phyloP scores from a whole-genome alignment of 2,113 vertebrate genomes.

The Tiliqua scincoides region DNA sequence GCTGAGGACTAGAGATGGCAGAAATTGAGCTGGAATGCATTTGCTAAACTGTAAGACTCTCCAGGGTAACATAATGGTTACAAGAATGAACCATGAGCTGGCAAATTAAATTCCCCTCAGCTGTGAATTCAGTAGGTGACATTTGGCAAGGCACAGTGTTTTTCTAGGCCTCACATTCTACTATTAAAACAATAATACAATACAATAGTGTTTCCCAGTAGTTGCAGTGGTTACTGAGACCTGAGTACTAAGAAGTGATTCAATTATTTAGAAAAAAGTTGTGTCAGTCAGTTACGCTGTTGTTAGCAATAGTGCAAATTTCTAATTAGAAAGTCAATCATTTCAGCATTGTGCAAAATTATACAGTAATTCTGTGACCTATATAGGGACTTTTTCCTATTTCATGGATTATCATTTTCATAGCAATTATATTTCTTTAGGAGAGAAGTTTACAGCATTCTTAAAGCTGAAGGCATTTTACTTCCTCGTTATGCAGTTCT shows the following conservation, averaged over 20 bases:
- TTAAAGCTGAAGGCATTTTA: constrained; percentile 89
- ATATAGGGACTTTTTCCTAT: neutral
- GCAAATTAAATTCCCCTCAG: neutral
- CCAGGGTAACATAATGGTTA: neutral
- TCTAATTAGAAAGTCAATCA: constrained; percentile 7
- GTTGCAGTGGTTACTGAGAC: neutral
- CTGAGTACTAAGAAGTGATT: neutral
- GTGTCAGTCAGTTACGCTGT: neutral
- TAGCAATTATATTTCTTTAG: constrained; percentile 64
- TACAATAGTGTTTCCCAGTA: neutral
- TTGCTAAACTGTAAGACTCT: neutral
- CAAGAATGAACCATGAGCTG: neutral
- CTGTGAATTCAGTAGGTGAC: neutral
- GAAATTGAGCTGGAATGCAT: neutral
- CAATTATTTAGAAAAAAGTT: neutral
- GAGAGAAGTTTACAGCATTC: constrained; percentile 89
- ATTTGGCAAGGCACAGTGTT: neutral
- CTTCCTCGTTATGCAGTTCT: constrained; percentile 90
- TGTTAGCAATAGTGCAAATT: neutral
- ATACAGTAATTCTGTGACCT: neutral
- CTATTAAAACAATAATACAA: neutral
- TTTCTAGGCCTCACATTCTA: neutral
- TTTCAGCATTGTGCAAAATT: neutral
- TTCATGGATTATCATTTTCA: neutral
- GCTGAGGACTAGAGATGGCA: neutral